These are phyloP conservation scores for Plebejus melissa DNA, from an alignment of 2,888 invertebrate species.

Conservation along the genomic window DNA sequence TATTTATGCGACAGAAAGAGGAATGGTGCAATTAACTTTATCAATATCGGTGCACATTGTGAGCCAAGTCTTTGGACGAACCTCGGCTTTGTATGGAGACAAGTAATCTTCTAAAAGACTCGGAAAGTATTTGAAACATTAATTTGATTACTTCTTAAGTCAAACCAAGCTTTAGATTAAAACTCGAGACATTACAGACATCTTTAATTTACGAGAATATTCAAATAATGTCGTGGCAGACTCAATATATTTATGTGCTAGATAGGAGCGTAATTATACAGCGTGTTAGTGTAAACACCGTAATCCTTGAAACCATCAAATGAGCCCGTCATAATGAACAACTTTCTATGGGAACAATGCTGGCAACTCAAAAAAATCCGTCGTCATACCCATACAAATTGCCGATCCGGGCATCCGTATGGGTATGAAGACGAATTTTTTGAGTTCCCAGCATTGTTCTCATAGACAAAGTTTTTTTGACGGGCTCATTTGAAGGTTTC, in stretches of 20 bases:
- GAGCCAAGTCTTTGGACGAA: conserved; percentile 39
- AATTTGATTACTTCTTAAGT: not conserved
- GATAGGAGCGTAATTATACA: not conserved
- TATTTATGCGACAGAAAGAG: conserved; percentile 37
- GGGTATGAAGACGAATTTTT: too few species aligned
- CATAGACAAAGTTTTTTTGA: too few species aligned
- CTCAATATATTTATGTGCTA: not conserved
- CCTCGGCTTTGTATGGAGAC: not conserved
- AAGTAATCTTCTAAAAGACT: not conserved
- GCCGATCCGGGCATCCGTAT: too few species aligned
- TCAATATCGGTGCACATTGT: conserved; percentile 33
- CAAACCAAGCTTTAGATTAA: not conserved
- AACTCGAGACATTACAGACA: not conserved
- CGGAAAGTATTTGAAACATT: not conserved
- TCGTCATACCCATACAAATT: too few species aligned
- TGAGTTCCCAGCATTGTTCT: too few species aligned
- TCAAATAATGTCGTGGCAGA: not conserved
- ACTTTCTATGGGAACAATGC: too few species aligned
- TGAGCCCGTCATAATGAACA: too few species aligned
- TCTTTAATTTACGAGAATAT: not conserved
- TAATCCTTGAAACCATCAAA: too few species aligned
- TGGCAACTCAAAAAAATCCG: too few species aligned
- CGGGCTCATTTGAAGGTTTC: too few species aligned
- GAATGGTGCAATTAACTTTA: conserved; percentile 41
- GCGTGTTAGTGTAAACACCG: too few species aligned